Base-by-base conservation (phyloP, 2,888 invertebrate genomes). In the Platycheirus albimanus region DNA sequence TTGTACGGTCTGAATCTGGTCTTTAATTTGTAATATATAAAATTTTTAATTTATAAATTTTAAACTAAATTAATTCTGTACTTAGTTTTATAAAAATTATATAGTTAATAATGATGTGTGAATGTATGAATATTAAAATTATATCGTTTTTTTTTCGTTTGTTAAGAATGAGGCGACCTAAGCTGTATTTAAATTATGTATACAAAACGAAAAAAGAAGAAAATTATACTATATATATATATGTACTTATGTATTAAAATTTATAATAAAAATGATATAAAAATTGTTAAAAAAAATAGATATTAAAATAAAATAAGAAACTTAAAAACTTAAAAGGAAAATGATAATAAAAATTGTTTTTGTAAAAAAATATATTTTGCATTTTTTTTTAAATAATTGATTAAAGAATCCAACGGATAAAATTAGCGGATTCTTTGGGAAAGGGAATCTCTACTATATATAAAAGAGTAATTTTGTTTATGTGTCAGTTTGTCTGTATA, bases 1-100 rank as follows among this genome's bases (percentile, higher is more conserved):
- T 72, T 61, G 72, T 72, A 76, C 76, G 81, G 81, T 81, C 81
- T 81, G 76, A 76, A 38, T 67, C 67, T 81, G 76, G 71, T 81
- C 67, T 43, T 81, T 70, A 33, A 49, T 64, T 64, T 19, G 17
- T 64, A 3, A 19, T 11, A 54, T 6, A 30, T 17, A 13, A 47
- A 47, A 47, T n/a, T n/a, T 4, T 58, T 64, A 41, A 43, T 52
- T 17, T 33, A 13, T 36, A 33, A 69, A 61, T 17, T 15, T n/a
- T 5, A 45, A 61, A 51, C 51, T 66, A 24, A 41, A 17, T 15
- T 63, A 52, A 13, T 6, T 43, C 51, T 43, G 38, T 11, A 69
- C 19, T 30, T 43, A 36, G 51, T 41, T 58, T 45, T 49, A 41
- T 17, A 58, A 36, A 38, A 33, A 33, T 33, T n/a, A n/a, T 58